Percentiles rank a stretch among this genome's conserved stretches.
phyloP scores from a whole-genome alignment of 2,113 vertebrate genomes.

The Acanthisitta chloris region DNA sequence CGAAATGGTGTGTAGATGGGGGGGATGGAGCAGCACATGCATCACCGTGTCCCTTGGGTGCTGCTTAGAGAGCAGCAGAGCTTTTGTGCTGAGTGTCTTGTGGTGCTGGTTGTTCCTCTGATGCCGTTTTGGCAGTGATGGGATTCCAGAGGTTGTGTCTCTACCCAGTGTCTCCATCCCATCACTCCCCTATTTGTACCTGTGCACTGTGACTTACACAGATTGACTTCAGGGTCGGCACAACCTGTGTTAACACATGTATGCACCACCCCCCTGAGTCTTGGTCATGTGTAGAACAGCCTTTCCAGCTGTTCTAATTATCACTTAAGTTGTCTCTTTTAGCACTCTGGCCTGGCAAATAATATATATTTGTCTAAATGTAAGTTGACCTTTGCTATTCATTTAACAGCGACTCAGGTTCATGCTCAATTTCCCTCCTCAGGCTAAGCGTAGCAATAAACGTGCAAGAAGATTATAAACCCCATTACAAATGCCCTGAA shows the following conservation, averaged over 20 bases:
- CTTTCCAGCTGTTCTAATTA: background rate
- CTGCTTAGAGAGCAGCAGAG: background rate
- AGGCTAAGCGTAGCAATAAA: background rate
- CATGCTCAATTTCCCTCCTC: accelerated
- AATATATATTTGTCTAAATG: background rate
- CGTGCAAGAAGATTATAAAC: background rate
- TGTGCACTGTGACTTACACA: background rate
- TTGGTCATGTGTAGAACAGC: background rate
- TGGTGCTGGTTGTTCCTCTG: background rate
- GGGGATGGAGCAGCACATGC: accelerated
- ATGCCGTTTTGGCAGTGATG: accelerated
- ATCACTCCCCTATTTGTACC: background rate
- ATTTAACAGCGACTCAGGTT: background rate
- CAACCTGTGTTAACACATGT: no score
- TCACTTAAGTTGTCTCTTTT: accelerated
- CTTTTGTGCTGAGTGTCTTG: accelerated
- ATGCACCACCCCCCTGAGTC: no score
- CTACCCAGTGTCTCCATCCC: background rate
- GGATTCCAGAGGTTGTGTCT: background rate
- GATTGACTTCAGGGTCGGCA: background rate
- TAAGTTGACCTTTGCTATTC: background rate
- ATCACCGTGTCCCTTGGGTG: accelerated
- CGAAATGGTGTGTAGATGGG: accelerated
- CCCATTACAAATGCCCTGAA: accelerated
- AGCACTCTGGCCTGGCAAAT: background rate